A percentile compares a stretch with the other conserved stretches of the same genome.
These are phyloP conservation scores for Microchrysa polita DNA, from an alignment of 2,888 invertebrate genomes.

Conservation along the genomic window DNA sequence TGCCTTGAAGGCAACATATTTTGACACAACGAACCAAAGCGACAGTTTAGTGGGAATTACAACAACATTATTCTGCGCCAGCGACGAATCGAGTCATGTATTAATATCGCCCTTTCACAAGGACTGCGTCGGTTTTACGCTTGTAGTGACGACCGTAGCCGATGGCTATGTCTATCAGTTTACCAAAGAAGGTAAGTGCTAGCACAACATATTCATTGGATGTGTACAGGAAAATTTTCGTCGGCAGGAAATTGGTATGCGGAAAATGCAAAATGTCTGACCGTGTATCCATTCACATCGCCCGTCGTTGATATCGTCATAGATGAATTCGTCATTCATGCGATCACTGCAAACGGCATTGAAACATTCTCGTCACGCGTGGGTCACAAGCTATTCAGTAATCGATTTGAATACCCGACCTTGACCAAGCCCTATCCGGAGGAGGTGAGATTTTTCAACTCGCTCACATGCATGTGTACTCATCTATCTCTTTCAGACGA, in stretches of 20 bases:
- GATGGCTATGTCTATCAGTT: constrained; percentile 80
- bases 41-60: no score
- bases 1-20: constrained; percentile 62
- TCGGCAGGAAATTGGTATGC: constrained; percentile 62
- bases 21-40: constrained; percentile 52
- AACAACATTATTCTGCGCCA: no score
- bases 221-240: no score
- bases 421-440: constrained; percentile 60
- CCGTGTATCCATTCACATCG: constrained; percentile 77
- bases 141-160: constrained; percentile 72
- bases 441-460: constrained; percentile 51
- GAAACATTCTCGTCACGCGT: constrained; percentile 79
- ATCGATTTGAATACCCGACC: constrained; percentile 63
- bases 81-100: no score
- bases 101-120: constrained; percentile 68
- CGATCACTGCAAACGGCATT: constrained; percentile 77
- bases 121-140: constrained; percentile 70
- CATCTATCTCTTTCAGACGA: constrained; percentile 61
- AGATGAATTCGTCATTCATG: constrained; percentile 76
- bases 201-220: not conserved
- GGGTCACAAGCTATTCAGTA: constrained; percentile 70
- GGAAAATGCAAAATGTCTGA: constrained; percentile 68
- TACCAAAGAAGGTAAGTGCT: constrained; percentile 63
- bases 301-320: constrained; percentile 73
- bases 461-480: not conserved